Conservation (phyloP, 2,888 invertebrate species). For the Philereme vetulata region DNA sequence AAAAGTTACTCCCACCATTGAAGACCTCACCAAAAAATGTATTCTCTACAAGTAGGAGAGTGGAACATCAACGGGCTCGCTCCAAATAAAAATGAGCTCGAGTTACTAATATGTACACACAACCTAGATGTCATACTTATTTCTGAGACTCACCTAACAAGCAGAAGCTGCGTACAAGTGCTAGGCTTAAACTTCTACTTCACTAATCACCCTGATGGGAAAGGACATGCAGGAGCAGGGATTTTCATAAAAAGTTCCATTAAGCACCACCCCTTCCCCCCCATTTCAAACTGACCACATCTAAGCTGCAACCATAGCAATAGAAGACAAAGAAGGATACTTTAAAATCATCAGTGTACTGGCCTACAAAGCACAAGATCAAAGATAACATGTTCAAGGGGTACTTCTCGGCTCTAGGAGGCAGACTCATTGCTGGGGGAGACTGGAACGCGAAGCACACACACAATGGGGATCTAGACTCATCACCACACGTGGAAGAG, state of each 20-base stretch:
- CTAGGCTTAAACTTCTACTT: background rate
- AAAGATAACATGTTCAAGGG: background rate
- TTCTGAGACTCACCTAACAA: background rate
- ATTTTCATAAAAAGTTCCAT: background rate
- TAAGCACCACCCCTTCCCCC: background rate
- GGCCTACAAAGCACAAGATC: constrained; percentile 35
- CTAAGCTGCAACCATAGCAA: constrained; percentile 17
- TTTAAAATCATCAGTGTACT: constrained; percentile 31
- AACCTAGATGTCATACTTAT: background rate
- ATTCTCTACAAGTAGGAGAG: background rate
- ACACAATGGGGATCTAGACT: constrained; percentile 33
- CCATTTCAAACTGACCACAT: constrained; percentile 8
- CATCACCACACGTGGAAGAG: constrained; percentile 25
- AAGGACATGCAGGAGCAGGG: too few species aligned
- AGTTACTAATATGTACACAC: background rate
- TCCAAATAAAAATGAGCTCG: background rate
- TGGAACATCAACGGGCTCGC: background rate
- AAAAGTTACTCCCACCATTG: background rate
- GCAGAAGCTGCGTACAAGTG: background rate
- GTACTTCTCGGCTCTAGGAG: constrained; percentile 14
- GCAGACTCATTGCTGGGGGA: constrained; percentile 26
- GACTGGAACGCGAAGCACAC: constrained; percentile 37
- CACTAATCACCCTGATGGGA: background rate
- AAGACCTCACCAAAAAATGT: background rate
- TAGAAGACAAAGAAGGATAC: constrained; percentile 19